Evolutionary conservation across 2,888 invertebrate genomes (phyloP).

Genomic region (Meiosimyza decipiens): DNA sequence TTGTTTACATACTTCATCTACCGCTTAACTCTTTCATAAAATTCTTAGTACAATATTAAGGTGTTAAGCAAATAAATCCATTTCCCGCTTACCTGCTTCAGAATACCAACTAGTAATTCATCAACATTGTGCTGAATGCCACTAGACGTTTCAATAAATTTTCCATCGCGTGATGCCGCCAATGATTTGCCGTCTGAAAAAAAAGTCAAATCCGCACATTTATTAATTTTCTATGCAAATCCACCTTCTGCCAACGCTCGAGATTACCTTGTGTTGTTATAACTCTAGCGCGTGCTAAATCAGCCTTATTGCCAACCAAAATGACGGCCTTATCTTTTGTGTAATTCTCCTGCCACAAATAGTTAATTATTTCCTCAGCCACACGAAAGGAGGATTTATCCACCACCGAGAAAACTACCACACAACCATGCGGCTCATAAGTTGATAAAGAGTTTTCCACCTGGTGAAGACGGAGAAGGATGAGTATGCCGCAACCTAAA

Average conservation of each 20-base stretch:
- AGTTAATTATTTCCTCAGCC: slow-evolving; percentile 86
- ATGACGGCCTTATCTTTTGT: slow-evolving; percentile 87
- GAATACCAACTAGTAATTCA: slow-evolving; percentile 91
- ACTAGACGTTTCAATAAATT: slow-evolving; percentile 95
- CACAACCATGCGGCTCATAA: slow-evolving; percentile 92
- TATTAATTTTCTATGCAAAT: slow-evolving; percentile 10
- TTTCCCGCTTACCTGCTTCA: slow-evolving; percentile 75
- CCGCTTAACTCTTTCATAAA: no score
- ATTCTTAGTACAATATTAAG: no score
- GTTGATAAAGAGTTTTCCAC: slow-evolving; percentile 89
- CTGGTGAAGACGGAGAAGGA: slow-evolving; percentile 65
- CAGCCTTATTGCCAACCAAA: slow-evolving; percentile 93
- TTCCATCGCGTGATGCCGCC: slow-evolving; percentile 88
- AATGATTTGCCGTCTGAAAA: slow-evolving; percentile 88
- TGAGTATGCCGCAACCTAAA: background rate
- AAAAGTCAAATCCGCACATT: slow-evolving; percentile 13
- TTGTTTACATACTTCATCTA: no score
- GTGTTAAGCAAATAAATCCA: no score
- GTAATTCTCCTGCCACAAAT: slow-evolving; percentile 85
- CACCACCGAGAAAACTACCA: slow-evolving; percentile 91
- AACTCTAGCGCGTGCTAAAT: slow-evolving; percentile 86
- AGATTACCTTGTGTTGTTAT: slow-evolving; percentile 84
- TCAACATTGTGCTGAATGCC: slow-evolving; percentile 97
- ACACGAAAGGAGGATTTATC: slow-evolving; percentile 84
- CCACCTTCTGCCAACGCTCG: background rate